Conservation (phyloP, 2,888 invertebrate species). For the Notocelia uddmanniana region DNA sequence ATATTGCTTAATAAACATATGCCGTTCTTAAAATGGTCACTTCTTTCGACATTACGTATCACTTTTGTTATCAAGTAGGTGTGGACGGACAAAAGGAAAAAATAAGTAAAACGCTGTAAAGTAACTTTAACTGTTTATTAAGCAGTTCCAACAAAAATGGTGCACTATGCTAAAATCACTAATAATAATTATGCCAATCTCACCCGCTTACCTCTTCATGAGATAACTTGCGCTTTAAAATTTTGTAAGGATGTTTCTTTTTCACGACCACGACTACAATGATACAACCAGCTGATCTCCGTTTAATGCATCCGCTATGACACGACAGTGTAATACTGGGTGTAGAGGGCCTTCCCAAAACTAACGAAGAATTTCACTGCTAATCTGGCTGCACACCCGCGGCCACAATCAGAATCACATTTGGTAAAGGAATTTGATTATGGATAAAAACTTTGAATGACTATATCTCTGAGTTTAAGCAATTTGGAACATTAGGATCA, state of each 20-base stretch:
- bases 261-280: not conserved
- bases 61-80: conserved; percentile 2
- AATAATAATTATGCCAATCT: too few relatives aligned
- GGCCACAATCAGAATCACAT: not conserved
- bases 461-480: too few relatives aligned
- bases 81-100: not conserved
- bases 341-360: too few relatives aligned
- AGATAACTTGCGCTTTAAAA: too few relatives aligned
- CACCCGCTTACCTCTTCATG: not conserved
- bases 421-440: too few relatives aligned
- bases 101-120: not conserved
- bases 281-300: not conserved
- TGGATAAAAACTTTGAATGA: too few relatives aligned
- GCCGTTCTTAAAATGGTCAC: conserved; percentile 6
- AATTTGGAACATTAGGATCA: too few relatives aligned
- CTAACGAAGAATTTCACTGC: not conserved
- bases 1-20: conserved; percentile 8
- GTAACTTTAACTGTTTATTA: too few relatives aligned
- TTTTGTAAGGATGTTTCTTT: not conserved
- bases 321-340: too few relatives aligned
- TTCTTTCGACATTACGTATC: conserved; percentile 2
- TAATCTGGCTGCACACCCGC: not conserved
- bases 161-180: not conserved
- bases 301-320: too few relatives aligned
- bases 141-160: not conserved